Base-by-base conservation (phyloP, 2,113 vertebrate genomes). In the Mastomys natalensis region DNA sequence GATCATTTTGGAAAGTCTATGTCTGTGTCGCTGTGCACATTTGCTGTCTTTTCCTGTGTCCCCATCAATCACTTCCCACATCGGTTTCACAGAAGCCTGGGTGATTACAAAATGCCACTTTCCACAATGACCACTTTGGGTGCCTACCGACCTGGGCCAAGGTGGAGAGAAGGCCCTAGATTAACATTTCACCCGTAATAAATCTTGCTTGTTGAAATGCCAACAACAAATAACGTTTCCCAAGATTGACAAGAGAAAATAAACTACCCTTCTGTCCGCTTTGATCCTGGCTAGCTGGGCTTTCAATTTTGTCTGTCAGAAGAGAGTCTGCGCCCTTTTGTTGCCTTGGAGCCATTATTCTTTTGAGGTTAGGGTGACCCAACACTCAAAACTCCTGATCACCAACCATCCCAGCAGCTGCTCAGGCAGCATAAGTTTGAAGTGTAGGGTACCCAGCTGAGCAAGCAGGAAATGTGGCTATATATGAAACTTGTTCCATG, bases 111-210 rank as follows among this genome's bases (percentile, higher is more conserved):
- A 91, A 92, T 92, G 89, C 95, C 87, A 26, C 74, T 95, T 97
- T 93, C 96, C 97, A 89, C 97, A 96, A 97, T 40, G n/a, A 62
- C 92, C 78, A 78, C 76, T 40, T 97, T 96, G 82, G n/a, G 94
- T 98, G 77, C 90, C 98, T 92, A 66, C 87, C 97, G 98, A 96
- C 96, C 97, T 96, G 92, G 96, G 95, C 97, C 94, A 96, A 94
- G 92, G 89, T 96, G 53, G 95, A 97, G 85, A 94, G 58, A 97
- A 80, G 88, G 92, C 94, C 95, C 92, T 95, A 95, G 95, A 93
- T 93, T 97, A 96, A 97, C 97, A 94, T 94, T 95, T 97, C 96
- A 96, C 97, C 95, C 82, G 90, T 81, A 97, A 93, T 97, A 97
- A 97, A 95, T 97, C 95, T 95, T 91, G 78, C 92, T 94, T 76